Base-by-base conservation (phyloP, 2,113 vertebrate species). In the Ranitomeya imitator region DNA sequence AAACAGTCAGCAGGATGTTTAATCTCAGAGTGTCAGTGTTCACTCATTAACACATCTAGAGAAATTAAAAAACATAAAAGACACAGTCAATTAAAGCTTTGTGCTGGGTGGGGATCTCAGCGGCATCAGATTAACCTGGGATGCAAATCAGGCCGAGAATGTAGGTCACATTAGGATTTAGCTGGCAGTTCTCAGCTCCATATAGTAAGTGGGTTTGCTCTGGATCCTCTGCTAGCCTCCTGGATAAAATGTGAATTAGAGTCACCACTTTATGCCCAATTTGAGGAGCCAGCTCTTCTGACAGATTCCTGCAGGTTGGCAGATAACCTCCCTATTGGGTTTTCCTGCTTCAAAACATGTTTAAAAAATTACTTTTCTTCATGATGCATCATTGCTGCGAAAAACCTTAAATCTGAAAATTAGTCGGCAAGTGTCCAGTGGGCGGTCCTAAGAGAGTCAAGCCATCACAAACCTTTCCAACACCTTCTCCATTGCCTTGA, bases 81-180 rank as follows among this genome's bases (percentile, higher is more conserved):
- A 31, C 26, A 31, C 26, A 31, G 76, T 78, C 76, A 78, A 78
- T 78, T 78, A 78, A 54, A 54, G 76, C 45, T 78, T 78, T 78
- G 19, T n/a, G n/a, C 76, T 54, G 76, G 51, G 51, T 16, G 51
- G 51, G 4, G 76, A 78, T 78, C 76, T 13, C 45, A 54, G 45
- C 18, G 51, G 76, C 51, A 54, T 54, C 19, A 21, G 76, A 54
- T 78, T 78, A 78, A 52, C 76, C 45, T 51, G 21, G 52, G 74
- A 77, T 52, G 74, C 11, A 54, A 54, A 78, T 54, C 19, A n/a
- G 76, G 45, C 73, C 13, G 14, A 1, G 76, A 45, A 45, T 21
- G 51, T 13, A 16, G 14, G 16, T 31, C 31, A n/a, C n/a, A n/a
- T n/a, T n/a, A n/a, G n/a, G n/a, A n/a, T n/a, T n/a, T n/a, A n/a